phyloP scores from a whole-genome alignment of 2,888 invertebrate genomes.

The Sinotaia quadrata region DNA sequence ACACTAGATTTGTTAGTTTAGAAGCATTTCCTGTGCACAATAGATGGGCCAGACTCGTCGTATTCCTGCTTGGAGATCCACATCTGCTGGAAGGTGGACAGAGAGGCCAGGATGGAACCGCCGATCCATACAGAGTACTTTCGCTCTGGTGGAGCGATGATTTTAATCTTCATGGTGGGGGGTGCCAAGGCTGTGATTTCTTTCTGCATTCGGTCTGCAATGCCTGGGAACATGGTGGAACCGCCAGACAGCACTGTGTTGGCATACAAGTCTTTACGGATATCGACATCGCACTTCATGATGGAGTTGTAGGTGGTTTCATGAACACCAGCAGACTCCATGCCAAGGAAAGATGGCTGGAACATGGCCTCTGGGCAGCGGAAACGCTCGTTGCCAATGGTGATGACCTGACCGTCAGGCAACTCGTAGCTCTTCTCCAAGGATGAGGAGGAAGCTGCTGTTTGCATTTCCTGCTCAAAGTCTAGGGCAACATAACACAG shows the following conservation, averaged over 20 bases:
- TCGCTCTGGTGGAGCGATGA: slow-evolving; percentile 93
- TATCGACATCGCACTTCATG: slow-evolving; percentile 71
- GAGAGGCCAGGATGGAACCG: slow-evolving; percentile 64
- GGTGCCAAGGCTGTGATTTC: slow-evolving; percentile 90
- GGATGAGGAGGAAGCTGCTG: slow-evolving; percentile 88
- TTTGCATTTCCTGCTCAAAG: slow-evolving; percentile 91
- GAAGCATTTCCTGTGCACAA: slow-evolving; percentile 98
- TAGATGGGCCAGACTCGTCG: slow-evolving; percentile 95
- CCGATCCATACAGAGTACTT: slow-evolving; percentile 83
- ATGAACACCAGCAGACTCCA: slow-evolving; percentile 69
- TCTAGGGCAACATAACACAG: slow-evolving; percentile 89
- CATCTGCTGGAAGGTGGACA: slow-evolving; percentile 79
- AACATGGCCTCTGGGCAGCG: slow-evolving; percentile 57
- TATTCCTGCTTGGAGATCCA: slow-evolving; percentile 77
- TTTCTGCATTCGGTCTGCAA: slow-evolving; percentile 98
- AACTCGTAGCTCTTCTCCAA: slow-evolving; percentile 87
- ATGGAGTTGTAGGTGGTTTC: slow-evolving; percentile 70
- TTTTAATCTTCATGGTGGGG: slow-evolving; percentile 79
- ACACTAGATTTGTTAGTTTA: too few species aligned
- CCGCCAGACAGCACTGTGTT: slow-evolving; percentile 88
- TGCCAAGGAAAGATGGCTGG: slow-evolving; percentile 68
- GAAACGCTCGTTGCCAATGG: slow-evolving; percentile 68
- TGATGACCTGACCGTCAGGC: slow-evolving; percentile 70
- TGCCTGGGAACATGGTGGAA: slow-evolving; percentile 96
- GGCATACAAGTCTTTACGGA: slow-evolving; percentile 70